Evolutionary conservation across 2,888 invertebrate genomes (phyloP), one percentile per base, ranked within the genome.

Genomic region (Artemia sp.): DNA sequence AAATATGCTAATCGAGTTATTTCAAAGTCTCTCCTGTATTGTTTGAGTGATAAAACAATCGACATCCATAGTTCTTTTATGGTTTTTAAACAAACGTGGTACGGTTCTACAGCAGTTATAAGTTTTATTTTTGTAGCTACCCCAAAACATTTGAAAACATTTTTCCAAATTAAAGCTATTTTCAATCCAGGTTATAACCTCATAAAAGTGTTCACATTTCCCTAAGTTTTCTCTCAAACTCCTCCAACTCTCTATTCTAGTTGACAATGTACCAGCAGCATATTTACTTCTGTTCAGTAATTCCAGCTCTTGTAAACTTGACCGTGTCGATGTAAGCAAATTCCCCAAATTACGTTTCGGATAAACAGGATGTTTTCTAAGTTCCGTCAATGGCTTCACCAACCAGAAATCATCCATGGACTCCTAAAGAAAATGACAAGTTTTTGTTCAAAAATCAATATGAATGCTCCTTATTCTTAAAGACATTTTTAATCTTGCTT

Each of bases 221-320:
- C 8, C 8, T 8, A 58, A 10, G n/a, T 14, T 19, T n/a, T 58
- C 64, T 58, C 24, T 58, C 24, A 58, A 58, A 8, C 24, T n/a
- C 8, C 64, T n/a, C 64, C 64, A 58, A 58, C 64, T 11, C 24
- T 58, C 64, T 58, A 58, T 19, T 58, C 64, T 58, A 24, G 64
- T 58, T 10, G 11, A 58, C 8, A 58, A 24, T 58, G 64, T 11
- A 1, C 9, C 64, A 8, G 64, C 11, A 58, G 64, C 24, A 58
- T 38, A 38, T 38, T 6, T 6, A 38, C 6, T 38, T 38, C 38
- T 38, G 38, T 38, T 38, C 38, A 38, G 6, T 38, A 38, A 38
- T 38, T 38, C 6, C 38, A 38, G 3, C 6, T 38, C 6, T 38
- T 3, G 38, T 38, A 38, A 38, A 38, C 38, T 38, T 38, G 38